Percentiles rank a stretch among this genome's conserved stretches.
phyloP scores from a whole-genome alignment of 2,113 vertebrate species.

The Prietella phreatophila region DNA sequence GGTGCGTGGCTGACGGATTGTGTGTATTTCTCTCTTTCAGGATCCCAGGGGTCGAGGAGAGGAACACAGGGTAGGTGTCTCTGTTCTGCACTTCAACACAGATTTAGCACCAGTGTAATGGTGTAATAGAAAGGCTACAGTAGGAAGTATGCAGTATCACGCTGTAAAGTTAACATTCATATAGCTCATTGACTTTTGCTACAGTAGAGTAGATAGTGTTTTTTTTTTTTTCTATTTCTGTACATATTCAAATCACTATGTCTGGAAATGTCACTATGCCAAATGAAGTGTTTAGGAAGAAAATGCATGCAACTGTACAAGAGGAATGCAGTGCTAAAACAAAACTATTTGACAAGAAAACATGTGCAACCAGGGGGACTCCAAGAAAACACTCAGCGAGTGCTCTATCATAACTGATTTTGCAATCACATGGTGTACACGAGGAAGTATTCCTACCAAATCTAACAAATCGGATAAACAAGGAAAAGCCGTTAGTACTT shows the following conservation, averaged over 20 bases:
- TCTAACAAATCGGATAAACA: not conserved
- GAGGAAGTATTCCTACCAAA: not conserved
- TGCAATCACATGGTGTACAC: not conserved
- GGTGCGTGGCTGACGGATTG: not conserved
- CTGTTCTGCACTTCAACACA: not conserved
- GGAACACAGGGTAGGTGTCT: slow-evolving; percentile 75
- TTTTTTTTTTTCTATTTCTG: not conserved
- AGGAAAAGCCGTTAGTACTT: not conserved
- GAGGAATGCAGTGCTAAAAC: not conserved
- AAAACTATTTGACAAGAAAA: not conserved
- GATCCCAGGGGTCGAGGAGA: slow-evolving; percentile 74
- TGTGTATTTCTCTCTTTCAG: slow-evolving; percentile 55
- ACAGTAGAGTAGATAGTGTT: not conserved
- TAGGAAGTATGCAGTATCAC: not conserved
- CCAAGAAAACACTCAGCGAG: too few species aligned
- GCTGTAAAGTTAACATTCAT: not conserved
- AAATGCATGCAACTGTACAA: not conserved
- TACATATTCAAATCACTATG: not conserved
- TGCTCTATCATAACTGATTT: not conserved
- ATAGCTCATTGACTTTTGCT: not conserved
- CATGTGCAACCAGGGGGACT: not conserved
- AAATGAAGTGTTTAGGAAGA: not conserved
- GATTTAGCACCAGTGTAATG: not conserved
- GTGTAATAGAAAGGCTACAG: not conserved
- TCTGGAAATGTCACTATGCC: not conserved